These are phyloP conservation scores for Florisuga fusca DNA, from an alignment of 2,797 vertebrate genomes.

Conservation along the genomic window DNA sequence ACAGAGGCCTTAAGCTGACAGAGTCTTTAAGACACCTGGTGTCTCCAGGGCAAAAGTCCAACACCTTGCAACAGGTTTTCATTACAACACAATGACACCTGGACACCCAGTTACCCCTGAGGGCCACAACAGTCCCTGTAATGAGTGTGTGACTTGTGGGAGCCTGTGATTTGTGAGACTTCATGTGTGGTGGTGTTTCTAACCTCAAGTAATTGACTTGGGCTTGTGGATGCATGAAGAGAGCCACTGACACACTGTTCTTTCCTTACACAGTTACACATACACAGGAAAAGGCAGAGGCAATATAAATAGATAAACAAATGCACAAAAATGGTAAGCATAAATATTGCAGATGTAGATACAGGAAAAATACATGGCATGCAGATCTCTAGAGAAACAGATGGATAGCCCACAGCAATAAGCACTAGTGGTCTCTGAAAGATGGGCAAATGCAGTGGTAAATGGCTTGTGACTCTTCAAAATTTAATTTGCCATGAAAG, in stretches of 20 bases:
- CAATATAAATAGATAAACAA: not conserved
- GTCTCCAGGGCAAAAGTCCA: not conserved
- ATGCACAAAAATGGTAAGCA: slow-evolving; percentile 29
- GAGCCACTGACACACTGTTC: not conserved
- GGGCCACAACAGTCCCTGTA: not conserved
- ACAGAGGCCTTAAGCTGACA: not conserved
- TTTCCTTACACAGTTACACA: not conserved
- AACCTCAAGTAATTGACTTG: not conserved
- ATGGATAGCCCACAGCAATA: slow-evolving; percentile 26
- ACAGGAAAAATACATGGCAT: slow-evolving; percentile 3
- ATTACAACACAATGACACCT: not conserved
- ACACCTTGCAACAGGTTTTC: not conserved
- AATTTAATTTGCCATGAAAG: slow-evolving; percentile 63
- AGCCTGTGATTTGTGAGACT: not conserved
- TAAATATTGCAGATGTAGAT: slow-evolving; percentile 30
- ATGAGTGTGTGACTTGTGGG: not conserved
- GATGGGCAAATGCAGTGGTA: slow-evolving; percentile 20
- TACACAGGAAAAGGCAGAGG: not conserved
- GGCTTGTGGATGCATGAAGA: not conserved
- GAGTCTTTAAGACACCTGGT: not conserved
- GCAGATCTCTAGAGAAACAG: slow-evolving; percentile 42
- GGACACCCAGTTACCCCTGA: not conserved
- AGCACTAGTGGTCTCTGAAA: slow-evolving; percentile 25
- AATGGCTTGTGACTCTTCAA: slow-evolving; percentile 56
- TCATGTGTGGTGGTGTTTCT: not conserved